Base-by-base conservation (phyloP, 2,888 invertebrate species). In the Timema podura region DNA sequence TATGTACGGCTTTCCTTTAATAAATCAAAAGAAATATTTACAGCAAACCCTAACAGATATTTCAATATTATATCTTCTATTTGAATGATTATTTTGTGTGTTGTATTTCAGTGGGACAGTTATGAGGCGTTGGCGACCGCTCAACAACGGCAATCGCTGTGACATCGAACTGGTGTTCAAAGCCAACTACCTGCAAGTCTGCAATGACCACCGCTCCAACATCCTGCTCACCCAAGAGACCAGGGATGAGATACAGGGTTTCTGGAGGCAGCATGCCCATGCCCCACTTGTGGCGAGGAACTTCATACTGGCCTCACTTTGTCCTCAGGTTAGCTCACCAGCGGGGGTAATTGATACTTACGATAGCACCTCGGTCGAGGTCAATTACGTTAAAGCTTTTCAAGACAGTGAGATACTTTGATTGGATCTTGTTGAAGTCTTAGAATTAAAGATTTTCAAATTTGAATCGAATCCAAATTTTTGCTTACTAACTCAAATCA, bases 281-380 rank as follows among this genome's bases (percentile, higher is more conserved):
- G 83, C 86, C 73, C 90, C 91, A 0, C 81, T 95, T 73, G 84
- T 84, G 71, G 94, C 89, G 0, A 85, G 95, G 73, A 91, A 95
- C 80, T 84, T 87, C 73, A 93, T 96, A 75, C 79, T 95, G 57
- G 85, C 88, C 70, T 91, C 92, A 68, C 87, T 95, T 73, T 93
- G 92, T 81, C 93, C 95, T n/a, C 89, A 92, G 83, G 91, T 92
- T 80, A 74, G 71, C 71, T 30, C 1, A 30, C 30, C 30, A 30
- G 30, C 30, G 30, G 30, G 30, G 2, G 30, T 30, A 30, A 3
- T 30, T 2, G 30, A 30, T 30, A 30, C 30, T 30, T 30, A 30
- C 30, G 30, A 30, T 30, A 30, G 30, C 30, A 30, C 30, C 30
- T 30, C 3, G 30, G 3, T 30, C 30, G 1, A 2, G 30, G 30